Conservation (phyloP, 2,797 vertebrate genomes). For the Uromys caudimaculatus region DNA sequence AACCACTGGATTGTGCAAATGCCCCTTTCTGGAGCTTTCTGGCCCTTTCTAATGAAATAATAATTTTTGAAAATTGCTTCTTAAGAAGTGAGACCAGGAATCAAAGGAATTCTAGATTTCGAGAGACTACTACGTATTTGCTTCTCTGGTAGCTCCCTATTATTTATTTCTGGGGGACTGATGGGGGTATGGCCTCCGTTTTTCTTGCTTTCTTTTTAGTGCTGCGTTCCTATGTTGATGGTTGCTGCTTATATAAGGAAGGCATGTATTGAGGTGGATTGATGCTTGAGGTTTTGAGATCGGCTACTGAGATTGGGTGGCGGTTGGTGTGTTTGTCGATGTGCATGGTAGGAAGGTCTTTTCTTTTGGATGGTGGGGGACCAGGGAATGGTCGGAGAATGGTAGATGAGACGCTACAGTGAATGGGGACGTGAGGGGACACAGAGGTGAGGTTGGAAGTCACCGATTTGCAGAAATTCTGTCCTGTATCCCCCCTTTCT, state of each 20-base stretch:
- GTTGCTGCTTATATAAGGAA: slow-evolving; percentile 91
- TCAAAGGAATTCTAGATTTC: slow-evolving; percentile 76
- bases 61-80: slow-evolving; percentile 74
- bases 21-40: slow-evolving; percentile 87
- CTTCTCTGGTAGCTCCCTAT: slow-evolving; percentile 74
- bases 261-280: slow-evolving; percentile 88
- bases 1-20: slow-evolving; percentile 73
- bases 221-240: slow-evolving; percentile 89
- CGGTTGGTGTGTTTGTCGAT: slow-evolving; percentile 85
- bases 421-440: slow-evolving; percentile 81
- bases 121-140: slow-evolving; percentile 71
- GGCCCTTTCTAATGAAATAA: slow-evolving; percentile 81
- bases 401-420: slow-evolving; percentile 79
- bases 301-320: slow-evolving; percentile 86
- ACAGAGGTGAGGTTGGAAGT: slow-evolving; percentile 86
- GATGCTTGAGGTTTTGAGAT: slow-evolving; percentile 90
- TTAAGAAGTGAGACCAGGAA: slow-evolving; percentile 70
- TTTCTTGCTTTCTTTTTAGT: slow-evolving; percentile 76
- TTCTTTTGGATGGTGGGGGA: slow-evolving; percentile 85
- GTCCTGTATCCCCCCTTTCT: slow-evolving; percentile 83
- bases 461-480: slow-evolving; percentile 88
- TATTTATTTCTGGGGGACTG: slow-evolving; percentile 78
- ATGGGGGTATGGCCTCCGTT: slow-evolving; percentile 86
- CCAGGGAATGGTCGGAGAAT: slow-evolving; percentile 80
- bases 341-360: slow-evolving; percentile 81